Percentiles rank a stretch among this genome's conserved stretches.
Evolutionary conservation across 2,888 invertebrate species (phyloP).

Genomic region (Hypsopygia costalis): DNA sequence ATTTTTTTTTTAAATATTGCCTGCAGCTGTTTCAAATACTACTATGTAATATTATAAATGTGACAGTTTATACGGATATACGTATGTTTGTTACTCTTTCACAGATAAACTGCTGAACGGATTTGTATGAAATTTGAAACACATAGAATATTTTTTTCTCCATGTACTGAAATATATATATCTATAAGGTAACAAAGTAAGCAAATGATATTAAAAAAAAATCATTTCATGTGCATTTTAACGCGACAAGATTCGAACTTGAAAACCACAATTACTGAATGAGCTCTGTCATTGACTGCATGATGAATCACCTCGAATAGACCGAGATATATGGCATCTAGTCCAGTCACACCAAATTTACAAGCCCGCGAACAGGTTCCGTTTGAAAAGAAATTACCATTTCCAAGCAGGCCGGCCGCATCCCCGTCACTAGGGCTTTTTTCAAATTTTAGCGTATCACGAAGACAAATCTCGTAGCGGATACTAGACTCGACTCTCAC

Average conservation of each 20-base stretch:
- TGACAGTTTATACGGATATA: too few species aligned
- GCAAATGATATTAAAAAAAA: too few species aligned
- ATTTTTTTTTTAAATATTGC: too few species aligned
- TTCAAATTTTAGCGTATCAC: conserved; percentile 73
- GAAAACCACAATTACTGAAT: conserved; percentile 14
- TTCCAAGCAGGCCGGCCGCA: conserved; percentile 59
- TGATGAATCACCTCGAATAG: conserved; percentile 51
- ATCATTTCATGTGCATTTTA: too few species aligned
- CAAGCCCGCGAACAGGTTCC: conserved; percentile 55
- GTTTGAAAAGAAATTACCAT: conserved; percentile 56
- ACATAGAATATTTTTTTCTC: too few species aligned
- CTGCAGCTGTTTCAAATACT: too few species aligned
- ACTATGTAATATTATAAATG: too few species aligned
- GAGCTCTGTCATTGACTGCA: conserved; percentile 8
- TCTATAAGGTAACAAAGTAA: too few species aligned
- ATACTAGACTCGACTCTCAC: conserved; percentile 50
- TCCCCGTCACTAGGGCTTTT: conserved; percentile 35
- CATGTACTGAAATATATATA: too few species aligned
- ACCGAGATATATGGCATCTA: conserved; percentile 49
- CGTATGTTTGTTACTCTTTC: too few species aligned
- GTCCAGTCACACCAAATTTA: conserved; percentile 61
- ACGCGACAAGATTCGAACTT: not conserved
- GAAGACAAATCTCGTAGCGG: conserved; percentile 67
- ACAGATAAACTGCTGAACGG: too few species aligned
- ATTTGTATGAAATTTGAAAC: too few species aligned